Base-by-base conservation (phyloP, 2,797 vertebrate genomes). In the Clarias pachynema region DNA sequence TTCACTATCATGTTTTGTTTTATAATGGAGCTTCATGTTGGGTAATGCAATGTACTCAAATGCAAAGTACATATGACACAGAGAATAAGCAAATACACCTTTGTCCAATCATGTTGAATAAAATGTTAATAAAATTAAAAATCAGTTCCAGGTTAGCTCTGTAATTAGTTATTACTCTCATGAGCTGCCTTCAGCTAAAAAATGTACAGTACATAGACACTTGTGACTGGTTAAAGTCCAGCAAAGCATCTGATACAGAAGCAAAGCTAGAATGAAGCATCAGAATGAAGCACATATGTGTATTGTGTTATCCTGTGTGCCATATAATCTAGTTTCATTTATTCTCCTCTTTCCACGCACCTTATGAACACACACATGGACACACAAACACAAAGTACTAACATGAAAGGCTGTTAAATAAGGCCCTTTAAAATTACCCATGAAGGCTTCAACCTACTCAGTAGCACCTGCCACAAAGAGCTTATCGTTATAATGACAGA, bases 401-500 rank as follows among this genome's bases (percentile, higher is more conserved):
- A 44, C 77, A 79, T 79, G 77, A 62, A 63, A 63, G 59, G 22
- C 59, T 79, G 60, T 44, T 75, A 22, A 75, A 75, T 57, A 75
- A 75, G 16, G 9, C 8, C 73, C 16, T 75, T 75, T n/a, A 40
- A 40, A 68, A 26, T 60, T 1, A 79, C 44, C 22, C 49, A 44
- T 10, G 8, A 68, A 44, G 29, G n/a, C 73, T 78, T 75, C 49
- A 69, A 59, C 20, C 24, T 69, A 63, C 37, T 73, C 84, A 80
- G 69, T 53, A 80, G 68, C 59, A 57, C 84, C 69, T 81, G 84
- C 15, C 62, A 60, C 69, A 65, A 10, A 81, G 40, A 74, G 68
- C 26, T 62, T 74, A n/a, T 80, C 57, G 18, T 80, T 31, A 81
- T 63, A 80, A 80, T 80, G 77, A 73, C 7, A n/a, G 68, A 81